These are phyloP conservation scores for Porites evermanni DNA, from an alignment of 92 coral and sea anemone species.

Conservation along the genomic window DNA sequence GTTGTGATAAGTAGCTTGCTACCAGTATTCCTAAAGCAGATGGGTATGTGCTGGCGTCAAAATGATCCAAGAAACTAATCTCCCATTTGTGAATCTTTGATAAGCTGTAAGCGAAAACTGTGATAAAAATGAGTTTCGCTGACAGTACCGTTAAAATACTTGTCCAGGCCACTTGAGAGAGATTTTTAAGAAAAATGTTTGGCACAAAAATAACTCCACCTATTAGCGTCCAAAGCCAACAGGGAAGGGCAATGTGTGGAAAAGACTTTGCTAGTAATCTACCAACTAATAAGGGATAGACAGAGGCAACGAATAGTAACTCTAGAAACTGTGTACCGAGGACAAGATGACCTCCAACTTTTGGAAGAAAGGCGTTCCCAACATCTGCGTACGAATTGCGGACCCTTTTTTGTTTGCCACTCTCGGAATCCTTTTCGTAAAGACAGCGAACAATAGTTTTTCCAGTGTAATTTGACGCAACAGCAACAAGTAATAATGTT, in stretches of 20 bases:
- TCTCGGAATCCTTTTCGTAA: constrained; percentile 62
- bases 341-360: constrained; percentile 81
- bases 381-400: constrained; percentile 84
- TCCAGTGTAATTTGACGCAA: constrained; percentile 92
- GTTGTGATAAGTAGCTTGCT: constrained; percentile 96
- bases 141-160: constrained; percentile 88
- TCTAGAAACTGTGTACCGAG: constrained; percentile 80
- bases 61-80: constrained; percentile 74
- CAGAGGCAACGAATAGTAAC: constrained; percentile 81
- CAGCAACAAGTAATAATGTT: constrained; percentile 75
- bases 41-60: constrained; percentile 83
- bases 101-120: constrained; percentile 85
- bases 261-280: constrained; percentile 77
- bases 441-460: constrained; percentile 83
- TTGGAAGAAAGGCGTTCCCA: constrained; percentile 79
- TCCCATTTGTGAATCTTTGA: constrained; percentile 80
- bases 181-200: constrained; percentile 82
- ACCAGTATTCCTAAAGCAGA: constrained; percentile 92
- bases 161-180: constrained; percentile 98
- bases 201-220: constrained; percentile 89
- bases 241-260: constrained; percentile 63
- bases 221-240: constrained; percentile 83
- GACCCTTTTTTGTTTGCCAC: constrained; percentile 70
- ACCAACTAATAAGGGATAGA: constrained; percentile 92
- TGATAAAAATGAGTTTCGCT: constrained; percentile 85